phyloP scores from a whole-genome alignment of 2,888 invertebrate species.

The Athrips mouffetella region DNA sequence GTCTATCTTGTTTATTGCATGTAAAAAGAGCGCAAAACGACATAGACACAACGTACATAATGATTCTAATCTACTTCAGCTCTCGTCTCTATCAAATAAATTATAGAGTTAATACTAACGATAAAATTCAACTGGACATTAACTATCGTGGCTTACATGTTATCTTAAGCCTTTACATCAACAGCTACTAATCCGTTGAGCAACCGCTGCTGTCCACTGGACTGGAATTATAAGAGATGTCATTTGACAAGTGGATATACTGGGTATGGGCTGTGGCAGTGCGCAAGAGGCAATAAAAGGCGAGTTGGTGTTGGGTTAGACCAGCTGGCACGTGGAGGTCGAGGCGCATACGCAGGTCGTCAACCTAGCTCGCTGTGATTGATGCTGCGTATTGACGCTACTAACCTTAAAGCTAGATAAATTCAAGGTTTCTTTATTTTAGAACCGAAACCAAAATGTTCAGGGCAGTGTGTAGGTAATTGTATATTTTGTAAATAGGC shows the following conservation, averaged over 20 bases:
- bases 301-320: slow-evolving; percentile 1
- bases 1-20: background rate
- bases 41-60: background rate
- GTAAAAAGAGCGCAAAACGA: background rate
- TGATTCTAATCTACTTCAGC: background rate
- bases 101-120: background rate
- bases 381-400: slow-evolving; percentile 30
- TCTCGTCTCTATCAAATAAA: background rate
- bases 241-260: no score
- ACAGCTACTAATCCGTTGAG: background rate
- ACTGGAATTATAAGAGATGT: no score
- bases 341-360: slow-evolving; percentile 34
- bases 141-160: background rate
- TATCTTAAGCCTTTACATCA: background rate
- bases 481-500: background rate
- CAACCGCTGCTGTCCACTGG: background rate
- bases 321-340: slow-evolving; percentile 29
- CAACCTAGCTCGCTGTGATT: slow-evolving; percentile 37
- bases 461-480: no score
- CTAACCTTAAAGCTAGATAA: background rate
- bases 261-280: no score
- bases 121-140: slow-evolving; percentile 3
- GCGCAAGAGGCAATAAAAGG: background rate
- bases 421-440: no score
- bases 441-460: no score